Evolutionary conservation across 2,797 vertebrate species (phyloP).

Genomic region (Cichlasoma orientale): DNA sequence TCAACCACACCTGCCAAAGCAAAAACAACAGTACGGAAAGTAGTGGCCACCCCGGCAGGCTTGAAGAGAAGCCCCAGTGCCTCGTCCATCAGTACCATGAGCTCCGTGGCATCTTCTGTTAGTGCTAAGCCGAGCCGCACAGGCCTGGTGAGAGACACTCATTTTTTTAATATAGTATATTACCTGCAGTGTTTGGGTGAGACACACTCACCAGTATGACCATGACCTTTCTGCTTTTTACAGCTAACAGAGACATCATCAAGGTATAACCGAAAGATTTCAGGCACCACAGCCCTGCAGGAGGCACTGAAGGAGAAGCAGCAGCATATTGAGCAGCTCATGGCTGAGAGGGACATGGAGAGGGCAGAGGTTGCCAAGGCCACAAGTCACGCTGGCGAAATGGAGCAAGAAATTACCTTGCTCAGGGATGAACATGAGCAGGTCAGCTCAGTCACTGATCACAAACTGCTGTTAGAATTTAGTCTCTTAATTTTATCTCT

Average conservation of each 20-base stretch:
- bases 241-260: slow-evolving; percentile 98
- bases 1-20: slow-evolving; percentile 97
- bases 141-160: slow-evolving; percentile 88
- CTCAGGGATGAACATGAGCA: slow-evolving; percentile 94
- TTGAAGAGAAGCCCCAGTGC: slow-evolving; percentile 95
- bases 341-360: slow-evolving; percentile 96
- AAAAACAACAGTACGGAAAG: slow-evolving; percentile 89
- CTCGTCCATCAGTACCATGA: slow-evolving; percentile 96
- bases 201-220: not conserved
- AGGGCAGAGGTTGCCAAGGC: slow-evolving; percentile 96
- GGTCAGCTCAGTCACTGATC: slow-evolving; percentile 76
- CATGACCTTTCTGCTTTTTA: slow-evolving; percentile 38
- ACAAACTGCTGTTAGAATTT: not conserved
- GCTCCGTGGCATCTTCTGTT: slow-evolving; percentile 95
- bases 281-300: slow-evolving; percentile 96
- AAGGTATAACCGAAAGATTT: slow-evolving; percentile 95
- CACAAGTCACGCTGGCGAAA: slow-evolving; percentile 93
- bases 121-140: slow-evolving; percentile 97
- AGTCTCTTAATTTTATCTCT: not conserved
- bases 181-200: not conserved
- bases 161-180: not conserved
- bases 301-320: slow-evolving; percentile 99
- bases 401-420: slow-evolving; percentile 90
- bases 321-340: slow-evolving; percentile 98
- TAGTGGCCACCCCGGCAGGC: slow-evolving; percentile 80